Base-by-base conservation (phyloP, 2,797 vertebrate species). In the Limosa lapponica region DNA sequence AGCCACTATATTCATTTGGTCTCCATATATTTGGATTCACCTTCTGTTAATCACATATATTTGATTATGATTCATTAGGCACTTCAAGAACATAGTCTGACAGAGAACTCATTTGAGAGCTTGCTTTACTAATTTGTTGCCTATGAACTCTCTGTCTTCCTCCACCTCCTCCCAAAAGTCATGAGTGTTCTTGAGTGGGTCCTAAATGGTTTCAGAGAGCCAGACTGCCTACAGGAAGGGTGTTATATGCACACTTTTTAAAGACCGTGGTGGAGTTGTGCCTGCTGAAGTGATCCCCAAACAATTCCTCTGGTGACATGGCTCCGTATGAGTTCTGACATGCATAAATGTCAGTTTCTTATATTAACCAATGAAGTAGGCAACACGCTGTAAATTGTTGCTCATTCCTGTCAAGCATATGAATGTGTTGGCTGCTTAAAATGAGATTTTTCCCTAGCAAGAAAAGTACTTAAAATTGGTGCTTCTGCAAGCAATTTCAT, bases 21-120 rank as follows among this genome's bases (percentile, higher is more conserved):
- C 66, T 88, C 87, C 61, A 13, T 81, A 9, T 65, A 74, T 69
- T 91, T 97, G 90, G 69, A 83, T 69, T 91, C 65, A 78, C 75
- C 61, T 90, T 91, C 77, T 71, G 61, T 88, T 88, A 74, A 86
- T 90, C 61, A 36, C 15, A 46, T 78, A 43, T 49, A 67, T 71
- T 65, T 94, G 48, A 61, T 86, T 65, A 28, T 24, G 62, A 77
- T 81, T 74, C 79, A 71, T 74, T 2, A 13, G 65, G 11, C 54
- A 39, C 25, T 83, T 95, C 18, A 69, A 54, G 75, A 91, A 34
- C 20, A 30, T 85, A 8, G 11, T 71, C 69, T 83, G 61, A 54
- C 18, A 27, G 37, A 83, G 49, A 64, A 70, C 19, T 64, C 1
- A n/a, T 82, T 77, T 70, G 65, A 73, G 64, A 77, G 8, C 16